Evolutionary conservation across 2,113 vertebrate genomes (phyloP).

Genomic region (Dendropsophus ebraccatus): DNA sequence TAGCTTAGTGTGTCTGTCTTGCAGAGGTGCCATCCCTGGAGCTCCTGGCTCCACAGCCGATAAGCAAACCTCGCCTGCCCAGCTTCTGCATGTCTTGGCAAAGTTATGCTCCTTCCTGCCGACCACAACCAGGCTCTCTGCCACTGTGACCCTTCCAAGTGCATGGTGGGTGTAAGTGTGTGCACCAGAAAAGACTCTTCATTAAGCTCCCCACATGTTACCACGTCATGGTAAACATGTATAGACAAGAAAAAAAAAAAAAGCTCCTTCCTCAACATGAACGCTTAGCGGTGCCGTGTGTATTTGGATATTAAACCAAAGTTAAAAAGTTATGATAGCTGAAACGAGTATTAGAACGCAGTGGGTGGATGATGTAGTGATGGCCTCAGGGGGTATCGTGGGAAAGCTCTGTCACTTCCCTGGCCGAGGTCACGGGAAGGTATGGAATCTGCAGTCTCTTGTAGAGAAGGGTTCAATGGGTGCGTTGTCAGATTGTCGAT

Average conservation of each 20-base stretch:
- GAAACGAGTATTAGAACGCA: slow-evolving; percentile 94
- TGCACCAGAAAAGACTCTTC: slow-evolving; percentile 50
- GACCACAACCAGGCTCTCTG: slow-evolving; percentile 17
- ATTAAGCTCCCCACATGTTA: slow-evolving; percentile 44
- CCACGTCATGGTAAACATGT: slow-evolving; percentile 56
- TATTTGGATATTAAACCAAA: slow-evolving; percentile 90
- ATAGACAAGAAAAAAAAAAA: slow-evolving; percentile 55
- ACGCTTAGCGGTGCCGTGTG: slow-evolving; percentile 72
- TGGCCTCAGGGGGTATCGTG: slow-evolving; percentile 53
- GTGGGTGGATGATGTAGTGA: slow-evolving; percentile 83
- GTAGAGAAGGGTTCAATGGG: slow-evolving; percentile 37
- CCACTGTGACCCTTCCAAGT: slow-evolving; percentile 23
- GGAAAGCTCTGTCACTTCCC: slow-evolving; percentile 29
- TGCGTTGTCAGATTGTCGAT: slow-evolving; percentile 85
- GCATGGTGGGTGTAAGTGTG: slow-evolving; percentile 15
- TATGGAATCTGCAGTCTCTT: not conserved
- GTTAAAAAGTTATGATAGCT: slow-evolving; percentile 85
- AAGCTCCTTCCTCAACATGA: slow-evolving; percentile 59
- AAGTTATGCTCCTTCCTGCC: not conserved
- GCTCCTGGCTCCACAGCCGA: slow-evolving; percentile 19
- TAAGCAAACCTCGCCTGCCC: not conserved
- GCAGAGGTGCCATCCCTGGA: slow-evolving; percentile 23
- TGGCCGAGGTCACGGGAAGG: slow-evolving; percentile 14
- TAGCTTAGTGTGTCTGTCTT: slow-evolving; percentile 49
- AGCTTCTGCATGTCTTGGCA: not conserved